Evolutionary conservation across 2,888 invertebrate species (phyloP).

Genomic region (Pachydiplax longipennis): DNA sequence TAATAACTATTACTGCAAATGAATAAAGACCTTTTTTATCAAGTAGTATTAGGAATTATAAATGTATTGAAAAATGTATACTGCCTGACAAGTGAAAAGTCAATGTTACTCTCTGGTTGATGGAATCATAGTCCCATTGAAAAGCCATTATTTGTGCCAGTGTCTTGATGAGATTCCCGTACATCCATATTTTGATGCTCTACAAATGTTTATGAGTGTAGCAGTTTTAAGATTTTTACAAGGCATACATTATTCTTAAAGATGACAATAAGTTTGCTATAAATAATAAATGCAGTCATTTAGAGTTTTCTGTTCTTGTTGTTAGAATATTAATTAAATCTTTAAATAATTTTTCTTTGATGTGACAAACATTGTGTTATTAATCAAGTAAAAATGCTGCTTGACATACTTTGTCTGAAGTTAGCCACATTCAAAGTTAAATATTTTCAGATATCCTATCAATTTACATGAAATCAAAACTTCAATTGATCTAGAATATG

Average conservation of each 20-base stretch:
- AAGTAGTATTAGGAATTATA: slow-evolving; percentile 30
- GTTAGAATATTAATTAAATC: not conserved
- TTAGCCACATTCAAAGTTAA: slow-evolving; percentile 25
- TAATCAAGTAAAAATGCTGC: not conserved
- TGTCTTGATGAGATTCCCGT: slow-evolving; percentile 30
- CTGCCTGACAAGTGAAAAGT: slow-evolving; percentile 29
- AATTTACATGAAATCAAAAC: not conserved
- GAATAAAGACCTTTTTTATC: slow-evolving; percentile 38
- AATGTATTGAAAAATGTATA: slow-evolving; percentile 37
- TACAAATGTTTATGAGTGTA: slow-evolving; percentile 30
- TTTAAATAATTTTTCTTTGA: not conserved
- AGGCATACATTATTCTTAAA: slow-evolving; percentile 27
- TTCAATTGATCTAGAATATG: not conserved
- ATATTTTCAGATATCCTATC: slow-evolving; percentile 20
- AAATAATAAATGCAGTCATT: not conserved
- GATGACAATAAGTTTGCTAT: slow-evolving; percentile 39
- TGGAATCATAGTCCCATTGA: not conserved
- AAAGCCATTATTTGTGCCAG: slow-evolving; percentile 44
- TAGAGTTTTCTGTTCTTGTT: not conserved
- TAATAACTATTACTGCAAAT: slow-evolving; percentile 11
- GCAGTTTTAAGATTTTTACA: slow-evolving; percentile 10
- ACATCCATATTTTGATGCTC: slow-evolving; percentile 18
- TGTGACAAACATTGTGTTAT: not conserved
- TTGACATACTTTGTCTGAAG: not conserved
- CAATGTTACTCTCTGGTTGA: slow-evolving; percentile 27